phyloP scores from a whole-genome alignment of 2,888 invertebrate species.

The Tortricodes alternella region DNA sequence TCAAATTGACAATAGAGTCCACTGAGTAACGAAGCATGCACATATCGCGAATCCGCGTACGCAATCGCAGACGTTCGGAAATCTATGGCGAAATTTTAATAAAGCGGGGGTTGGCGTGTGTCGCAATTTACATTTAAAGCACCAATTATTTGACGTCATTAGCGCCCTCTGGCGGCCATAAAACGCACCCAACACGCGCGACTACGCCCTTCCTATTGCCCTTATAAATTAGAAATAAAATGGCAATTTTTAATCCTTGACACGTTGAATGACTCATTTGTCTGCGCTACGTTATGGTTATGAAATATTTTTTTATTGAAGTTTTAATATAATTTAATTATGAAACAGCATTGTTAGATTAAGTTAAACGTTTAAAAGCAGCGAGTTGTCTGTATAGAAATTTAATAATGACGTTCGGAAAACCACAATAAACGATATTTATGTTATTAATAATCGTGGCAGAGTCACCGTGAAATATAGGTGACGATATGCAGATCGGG shows the following conservation, averaged over 20 bases:
- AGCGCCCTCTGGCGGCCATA: constrained; percentile 76
- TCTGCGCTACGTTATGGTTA: constrained; percentile 6
- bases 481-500: no score
- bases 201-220: constrained; percentile 54
- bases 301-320: constrained; percentile 14
- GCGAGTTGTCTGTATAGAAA: no score
- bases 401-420: no score
- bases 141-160: constrained; percentile 82
- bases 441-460: no score
- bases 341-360: no score
- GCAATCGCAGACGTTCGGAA: constrained; percentile 35
- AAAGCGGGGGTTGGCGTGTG: constrained; percentile 70
- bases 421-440: no score
- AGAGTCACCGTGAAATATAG: no score
- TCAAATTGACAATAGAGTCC: no score
- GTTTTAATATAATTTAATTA: background rate
- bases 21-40: background rate
- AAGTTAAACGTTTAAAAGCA: no score
- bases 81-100: constrained; percentile 70
- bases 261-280: constrained; percentile 28
- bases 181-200: constrained; percentile 79
- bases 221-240: constrained; percentile 77
- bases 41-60: constrained; percentile 14
- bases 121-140: constrained; percentile 82
- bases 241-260: constrained; percentile 47